Evolutionary conservation across 2,113 vertebrate genomes (phyloP), one percentile per base, ranked within the genome.

Genomic region (Microtus richardsoni): DNA sequence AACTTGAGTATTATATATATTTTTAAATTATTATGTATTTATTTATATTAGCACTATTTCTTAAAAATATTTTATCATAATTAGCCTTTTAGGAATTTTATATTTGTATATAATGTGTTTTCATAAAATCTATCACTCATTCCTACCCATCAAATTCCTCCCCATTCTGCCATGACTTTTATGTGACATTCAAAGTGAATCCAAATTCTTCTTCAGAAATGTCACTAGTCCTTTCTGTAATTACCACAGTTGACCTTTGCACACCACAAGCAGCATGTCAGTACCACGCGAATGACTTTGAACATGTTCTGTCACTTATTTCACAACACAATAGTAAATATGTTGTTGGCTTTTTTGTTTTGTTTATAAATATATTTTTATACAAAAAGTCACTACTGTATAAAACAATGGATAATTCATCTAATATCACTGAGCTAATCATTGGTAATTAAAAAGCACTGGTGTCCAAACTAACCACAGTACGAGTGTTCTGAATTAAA

Each of bases 151-250:
- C 11, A 28, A 83, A 62, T 39, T 41, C 24, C 2, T 83, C 22
- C 80, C 24, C 13, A 83, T 62, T 83, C 54, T 83, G 41, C 54
- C 19, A 49, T 70, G 80, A 83, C 80, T 83, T 83, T 83, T 83
- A 83, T 83, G 80, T 83, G 80, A 49, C 26, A 85, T 66, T 95
- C 41, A 73, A 5, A 86, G 79, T 84, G 24, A 83, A 78, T 91
- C 0, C 33, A 83, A 88, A 39, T 73, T 71, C 47, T 75, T 78
- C 93, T 54, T 17, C 9, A 79, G 28, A 95, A 73, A 52, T 58
- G 26, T 58, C 64, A 93, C 12, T 2, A 24, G 2, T 79, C 5
- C 4, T 85, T 79, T 92, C 30, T 70, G 5, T 91, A 82, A 77
- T 87, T 93, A 60, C 19, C n/a, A 62, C 28, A 39, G 14, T 79